A percentile compares a stretch with the other conserved stretches of the same genome.
Conservation (phyloP, 1,140 invertebrate genomes). For the Drosophila hydei region DNA sequence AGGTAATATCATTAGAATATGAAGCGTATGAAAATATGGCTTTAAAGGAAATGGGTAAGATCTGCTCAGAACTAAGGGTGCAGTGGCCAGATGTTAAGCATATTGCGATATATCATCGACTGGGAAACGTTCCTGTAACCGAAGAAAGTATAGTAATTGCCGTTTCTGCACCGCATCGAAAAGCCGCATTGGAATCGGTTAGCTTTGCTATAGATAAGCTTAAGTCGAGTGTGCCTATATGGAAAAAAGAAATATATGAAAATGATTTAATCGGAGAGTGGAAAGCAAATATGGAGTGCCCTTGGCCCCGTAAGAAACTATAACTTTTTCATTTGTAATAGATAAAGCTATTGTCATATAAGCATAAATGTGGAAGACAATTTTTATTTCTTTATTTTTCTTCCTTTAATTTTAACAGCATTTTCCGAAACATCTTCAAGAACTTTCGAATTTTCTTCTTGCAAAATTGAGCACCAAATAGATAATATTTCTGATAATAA, state of each 20-base stretch:
- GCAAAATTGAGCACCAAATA: slow-evolving; percentile 67
- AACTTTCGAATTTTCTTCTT: slow-evolving; percentile 62
- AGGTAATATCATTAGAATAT: slow-evolving; percentile 94
- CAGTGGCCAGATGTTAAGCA: slow-evolving; percentile 90
- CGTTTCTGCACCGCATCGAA: slow-evolving; percentile 93
- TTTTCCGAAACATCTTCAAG: slow-evolving; percentile 18
- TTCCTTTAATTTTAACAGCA: slow-evolving; percentile 26
- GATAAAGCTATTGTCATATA: neutral
- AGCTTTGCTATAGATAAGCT: slow-evolving; percentile 93
- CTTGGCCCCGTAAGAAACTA: slow-evolving; percentile 85
- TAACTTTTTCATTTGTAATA: slow-evolving; percentile 8
- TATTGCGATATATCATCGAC: slow-evolving; percentile 92
- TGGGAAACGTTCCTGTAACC: slow-evolving; percentile 93
- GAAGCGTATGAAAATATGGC: slow-evolving; percentile 98
- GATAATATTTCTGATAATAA: slow-evolving; percentile 83
- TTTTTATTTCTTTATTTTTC: slow-evolving; percentile 23
- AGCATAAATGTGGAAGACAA: slow-evolving; percentile 1
- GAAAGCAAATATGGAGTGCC: slow-evolving; percentile 93
- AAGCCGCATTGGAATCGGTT: slow-evolving; percentile 92
- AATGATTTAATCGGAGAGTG: slow-evolving; percentile 85
- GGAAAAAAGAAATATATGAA: slow-evolving; percentile 97
- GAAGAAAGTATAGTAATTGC: slow-evolving; percentile 96
- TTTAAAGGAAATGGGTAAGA: slow-evolving; percentile 90
- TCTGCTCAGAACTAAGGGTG: slow-evolving; percentile 89
- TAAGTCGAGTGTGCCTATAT: slow-evolving; percentile 95